Conservation (phyloP, 1,140 invertebrate genomes). For the Drosophila varians region DNA sequence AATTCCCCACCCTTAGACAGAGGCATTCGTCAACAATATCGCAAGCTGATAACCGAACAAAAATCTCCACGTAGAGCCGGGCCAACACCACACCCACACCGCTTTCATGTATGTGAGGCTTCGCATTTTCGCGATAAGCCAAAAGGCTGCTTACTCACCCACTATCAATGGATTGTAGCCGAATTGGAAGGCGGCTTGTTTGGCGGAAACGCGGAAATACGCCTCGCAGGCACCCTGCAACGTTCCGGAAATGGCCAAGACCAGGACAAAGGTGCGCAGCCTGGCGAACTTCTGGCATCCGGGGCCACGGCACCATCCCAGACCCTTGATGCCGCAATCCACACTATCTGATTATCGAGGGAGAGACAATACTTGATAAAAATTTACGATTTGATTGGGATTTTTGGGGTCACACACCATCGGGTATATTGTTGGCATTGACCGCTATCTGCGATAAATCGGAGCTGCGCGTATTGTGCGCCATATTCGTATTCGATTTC, state of each 20-base stretch:
- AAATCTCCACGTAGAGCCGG: constrained; percentile 43
- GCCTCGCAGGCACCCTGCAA: constrained; percentile 85
- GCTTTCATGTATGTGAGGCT: background rate
- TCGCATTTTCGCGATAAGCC: constrained; percentile 49
- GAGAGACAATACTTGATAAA: background rate
- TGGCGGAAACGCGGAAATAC: constrained; percentile 86
- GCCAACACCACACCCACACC: constrained; percentile 40
- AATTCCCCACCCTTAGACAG: constrained; percentile 12
- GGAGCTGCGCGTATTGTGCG: constrained; percentile 61
- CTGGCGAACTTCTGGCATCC: constrained; percentile 86
- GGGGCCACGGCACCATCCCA: constrained; percentile 85
- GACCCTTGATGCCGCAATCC: constrained; percentile 86
- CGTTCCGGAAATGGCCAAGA: constrained; percentile 84
- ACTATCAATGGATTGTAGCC: constrained; percentile 84
- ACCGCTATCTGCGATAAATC: constrained; percentile 76
- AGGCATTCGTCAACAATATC: constrained; percentile 67
- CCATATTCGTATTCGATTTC: constrained; percentile 53
- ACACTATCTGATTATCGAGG: constrained; percentile 82
- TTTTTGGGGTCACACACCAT: constrained; percentile 55
- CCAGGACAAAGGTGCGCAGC: constrained; percentile 84
- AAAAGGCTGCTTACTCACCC: constrained; percentile 78
- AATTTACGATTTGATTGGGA: background rate
- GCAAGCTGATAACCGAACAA: constrained; percentile 63
- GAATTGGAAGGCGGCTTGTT: constrained; percentile 84
- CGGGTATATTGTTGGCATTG: constrained; percentile 75